Evolutionary conservation across 2,797 vertebrate genomes (phyloP), one percentile per base, ranked within the genome.

Genomic region (Ctenopoma multispine): DNA sequence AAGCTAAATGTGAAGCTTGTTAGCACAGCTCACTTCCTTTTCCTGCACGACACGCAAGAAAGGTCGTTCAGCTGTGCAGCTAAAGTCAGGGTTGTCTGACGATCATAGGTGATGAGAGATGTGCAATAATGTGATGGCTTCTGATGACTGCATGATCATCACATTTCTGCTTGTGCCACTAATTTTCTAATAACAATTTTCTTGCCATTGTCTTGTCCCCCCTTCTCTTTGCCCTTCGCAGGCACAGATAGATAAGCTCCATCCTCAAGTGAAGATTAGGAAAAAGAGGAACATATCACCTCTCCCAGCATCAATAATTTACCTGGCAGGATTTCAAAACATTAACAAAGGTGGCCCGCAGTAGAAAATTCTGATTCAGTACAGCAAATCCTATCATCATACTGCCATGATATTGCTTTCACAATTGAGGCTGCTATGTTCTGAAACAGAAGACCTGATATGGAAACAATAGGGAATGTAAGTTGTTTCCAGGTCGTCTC

Each of bases 11-110:
- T 92, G 85, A 85, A 87, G 72, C 76, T 89, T 75, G 79, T 85
- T 83, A 91, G 89, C 88, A 80, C 88, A 93, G 90, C 89, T 93
- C 83, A 85, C 91, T 94, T 93, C 92, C 94, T 89, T 91, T 95
- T 92, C 92, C 94, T 93, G 86, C 90, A 89, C 74, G 81, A 89
- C 84, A 81, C 87, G 87, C 86, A 84, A 83, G 74, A 89, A 87
- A 69, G 85, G 73, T 84, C 90, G 79, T 86, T 94, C 82, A 86
- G 78, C 90, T 90, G 88, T 81, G 82, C 90, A 84, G 87, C 88
- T 91, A 84, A 63, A 84, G 56, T 47, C 63, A 7, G 6, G 61
- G 81, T 27, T 77, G 72, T 79, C 90, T 85, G 71, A 79, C 61
- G 61, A 64, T 62, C 48, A 21, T 63, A 64, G 71, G 51, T 58